Evolutionary conservation across 2,888 invertebrate genomes (phyloP).

Genomic region (Graphium colonna): DNA sequence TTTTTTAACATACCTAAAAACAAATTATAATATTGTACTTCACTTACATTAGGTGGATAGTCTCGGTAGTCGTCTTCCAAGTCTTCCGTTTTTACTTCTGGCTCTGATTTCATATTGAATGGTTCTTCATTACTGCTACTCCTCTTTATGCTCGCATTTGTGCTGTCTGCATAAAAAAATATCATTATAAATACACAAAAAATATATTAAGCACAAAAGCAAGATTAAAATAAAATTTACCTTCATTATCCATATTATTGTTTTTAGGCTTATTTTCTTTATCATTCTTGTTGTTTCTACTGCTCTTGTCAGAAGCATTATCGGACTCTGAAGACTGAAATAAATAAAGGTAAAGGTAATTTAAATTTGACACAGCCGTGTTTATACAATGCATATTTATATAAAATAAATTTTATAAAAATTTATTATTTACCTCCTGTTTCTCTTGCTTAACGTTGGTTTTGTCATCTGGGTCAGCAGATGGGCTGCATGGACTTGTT

Average conservation of each 20-base stretch:
- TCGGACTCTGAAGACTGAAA: slow-evolving; percentile 69
- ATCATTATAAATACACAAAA: background rate
- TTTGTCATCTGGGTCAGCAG: slow-evolving; percentile 34
- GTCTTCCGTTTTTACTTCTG: slow-evolving; percentile 51
- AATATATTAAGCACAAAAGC: background rate
- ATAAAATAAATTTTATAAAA: background rate
- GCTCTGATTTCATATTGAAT: slow-evolving; percentile 42
- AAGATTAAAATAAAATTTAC: slow-evolving; percentile 33
- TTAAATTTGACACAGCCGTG: background rate
- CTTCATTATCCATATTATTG: slow-evolving; percentile 62
- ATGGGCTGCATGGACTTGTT: slow-evolving; percentile 53
- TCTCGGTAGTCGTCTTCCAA: slow-evolving; percentile 58
- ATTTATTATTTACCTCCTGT: slow-evolving; percentile 49
- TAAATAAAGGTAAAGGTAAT: slow-evolving; percentile 10
- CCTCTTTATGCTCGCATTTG: slow-evolving; percentile 45
- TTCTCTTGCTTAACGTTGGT: slow-evolving; percentile 59
- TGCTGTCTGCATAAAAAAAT: slow-evolving; percentile 34
- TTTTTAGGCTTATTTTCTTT: slow-evolving; percentile 73
- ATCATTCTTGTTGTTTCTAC: slow-evolving; percentile 62
- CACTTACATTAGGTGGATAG: slow-evolving; percentile 60
- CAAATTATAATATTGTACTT: no score
- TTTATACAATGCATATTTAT: background rate
- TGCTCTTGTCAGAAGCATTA: slow-evolving; percentile 67
- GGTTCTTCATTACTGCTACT: slow-evolving; percentile 54
- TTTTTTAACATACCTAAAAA: no score